Conservation (phyloP, 2,797 vertebrate species). For the Staurois parvus region DNA sequence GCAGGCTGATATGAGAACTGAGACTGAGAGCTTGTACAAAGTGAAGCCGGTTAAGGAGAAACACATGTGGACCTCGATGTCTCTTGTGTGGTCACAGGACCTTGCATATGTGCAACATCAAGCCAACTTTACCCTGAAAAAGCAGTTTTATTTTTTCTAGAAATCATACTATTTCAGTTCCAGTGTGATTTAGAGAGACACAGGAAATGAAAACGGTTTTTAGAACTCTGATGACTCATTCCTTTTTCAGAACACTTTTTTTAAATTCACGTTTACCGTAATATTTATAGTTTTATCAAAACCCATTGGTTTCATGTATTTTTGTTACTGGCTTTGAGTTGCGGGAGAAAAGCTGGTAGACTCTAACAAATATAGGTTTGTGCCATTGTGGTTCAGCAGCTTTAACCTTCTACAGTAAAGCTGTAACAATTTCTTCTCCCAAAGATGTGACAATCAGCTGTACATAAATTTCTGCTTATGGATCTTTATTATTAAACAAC, state of each 20-base stretch:
- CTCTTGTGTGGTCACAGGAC: slow-evolving; percentile 48
- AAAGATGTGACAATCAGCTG: too few relatives aligned
- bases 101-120: slow-evolving; percentile 6
- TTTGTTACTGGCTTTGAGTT: too few relatives aligned
- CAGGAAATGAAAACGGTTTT: slow-evolving; percentile 14
- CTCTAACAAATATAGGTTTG: too few relatives aligned
- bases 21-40: neutral
- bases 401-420: too few relatives aligned
- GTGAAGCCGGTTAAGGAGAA: slow-evolving; percentile 19
- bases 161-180: slow-evolving; percentile 18
- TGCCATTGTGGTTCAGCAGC: too few relatives aligned
- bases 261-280: neutral
- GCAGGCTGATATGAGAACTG: neutral
- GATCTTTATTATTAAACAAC: too few relatives aligned
- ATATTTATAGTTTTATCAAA: neutral
- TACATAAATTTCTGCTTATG: too few relatives aligned
- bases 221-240: slow-evolving; percentile 13
- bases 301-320: too few relatives aligned
- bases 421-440: too few relatives aligned
- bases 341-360: too few relatives aligned
- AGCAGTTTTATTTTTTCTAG: neutral
- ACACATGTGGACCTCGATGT: slow-evolving; percentile 35
- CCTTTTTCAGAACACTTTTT: neutral
- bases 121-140: slow-evolving; percentile 22
- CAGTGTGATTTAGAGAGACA: slow-evolving; percentile 24